Conservation (phyloP, 2,888 invertebrate genomes). For the Oasisia sp. region DNA sequence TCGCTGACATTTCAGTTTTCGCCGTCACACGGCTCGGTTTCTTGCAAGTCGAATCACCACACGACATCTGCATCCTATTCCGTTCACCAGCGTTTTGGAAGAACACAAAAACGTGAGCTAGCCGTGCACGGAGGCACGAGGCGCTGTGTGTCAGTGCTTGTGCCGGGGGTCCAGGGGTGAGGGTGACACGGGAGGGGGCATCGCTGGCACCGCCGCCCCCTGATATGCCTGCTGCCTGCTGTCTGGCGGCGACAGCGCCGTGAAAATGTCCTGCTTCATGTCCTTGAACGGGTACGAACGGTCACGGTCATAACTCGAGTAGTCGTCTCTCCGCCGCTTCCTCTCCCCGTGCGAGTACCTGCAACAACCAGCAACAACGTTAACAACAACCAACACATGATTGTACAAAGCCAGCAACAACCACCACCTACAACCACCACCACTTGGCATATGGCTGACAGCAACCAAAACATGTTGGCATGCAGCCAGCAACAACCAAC, state of each 20-base stretch:
- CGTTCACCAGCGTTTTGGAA: background rate
- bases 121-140: background rate
- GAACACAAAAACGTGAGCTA: background rate
- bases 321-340: background rate
- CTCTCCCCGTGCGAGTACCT: background rate
- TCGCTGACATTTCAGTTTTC: background rate
- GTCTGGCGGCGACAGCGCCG: background rate
- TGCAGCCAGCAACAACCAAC: no score
- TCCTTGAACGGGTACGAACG: background rate
- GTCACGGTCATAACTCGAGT: background rate
- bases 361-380: background rate
- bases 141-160: background rate
- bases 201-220: background rate
- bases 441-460: no score
- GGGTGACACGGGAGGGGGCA: background rate
- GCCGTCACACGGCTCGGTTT: background rate
- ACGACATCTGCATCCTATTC: background rate
- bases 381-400: background rate
- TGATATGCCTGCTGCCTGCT: conserved; percentile 9
- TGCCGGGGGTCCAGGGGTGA: background rate
- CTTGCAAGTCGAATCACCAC: background rate
- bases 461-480: no score
- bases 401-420: background rate
- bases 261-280: background rate
- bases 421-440: no score